A percentile compares a stretch with the other conserved stretches of the same genome.
Evolutionary conservation across 2,113 vertebrate genomes (phyloP).

Genomic region (Notechis scutatus): DNA sequence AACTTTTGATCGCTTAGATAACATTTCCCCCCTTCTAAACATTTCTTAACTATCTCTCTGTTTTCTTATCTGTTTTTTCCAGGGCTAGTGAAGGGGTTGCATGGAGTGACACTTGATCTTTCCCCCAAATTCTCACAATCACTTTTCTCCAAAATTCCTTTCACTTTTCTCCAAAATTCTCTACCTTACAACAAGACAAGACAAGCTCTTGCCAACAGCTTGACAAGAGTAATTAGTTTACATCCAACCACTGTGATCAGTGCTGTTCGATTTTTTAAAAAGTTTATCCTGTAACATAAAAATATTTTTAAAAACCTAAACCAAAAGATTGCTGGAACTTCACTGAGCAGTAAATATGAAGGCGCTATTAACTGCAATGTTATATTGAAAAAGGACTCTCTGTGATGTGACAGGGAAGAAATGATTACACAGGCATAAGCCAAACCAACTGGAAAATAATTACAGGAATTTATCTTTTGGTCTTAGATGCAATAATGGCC

Average conservation of each 20-base stretch:
- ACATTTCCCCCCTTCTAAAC: slow-evolving; percentile 14
- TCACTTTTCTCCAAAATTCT: slow-evolving; percentile 17
- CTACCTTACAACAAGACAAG: slow-evolving; percentile 1
- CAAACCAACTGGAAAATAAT: slow-evolving; percentile 55
- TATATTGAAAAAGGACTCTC: slow-evolving; percentile 46
- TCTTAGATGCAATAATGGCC: slow-evolving; percentile 48
- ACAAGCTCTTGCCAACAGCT: slow-evolving; percentile 33
- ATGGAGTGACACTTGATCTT: neutral
- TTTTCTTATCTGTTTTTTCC: neutral
- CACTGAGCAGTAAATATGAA: slow-evolving; percentile 43
- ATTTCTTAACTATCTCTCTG: neutral
- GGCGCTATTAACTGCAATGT: slow-evolving; percentile 25
- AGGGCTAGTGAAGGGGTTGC: neutral
- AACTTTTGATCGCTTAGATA: neutral
- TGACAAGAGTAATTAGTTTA: slow-evolving; percentile 39
- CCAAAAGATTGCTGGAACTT: slow-evolving; percentile 17
- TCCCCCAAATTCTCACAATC: neutral
- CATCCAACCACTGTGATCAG: slow-evolving; percentile 24
- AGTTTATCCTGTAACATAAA: slow-evolving; percentile 40
- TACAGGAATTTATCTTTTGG: slow-evolving; percentile 54
- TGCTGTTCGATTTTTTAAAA: slow-evolving; percentile 40
- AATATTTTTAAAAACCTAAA: neutral
- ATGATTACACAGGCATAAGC: slow-evolving; percentile 47
- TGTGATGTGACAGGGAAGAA: neutral
- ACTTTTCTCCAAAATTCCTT: slow-evolving; percentile 13